Evolutionary conservation across 2,888 invertebrate genomes (phyloP).

Genomic region (Hoplodrina blanda): DNA sequence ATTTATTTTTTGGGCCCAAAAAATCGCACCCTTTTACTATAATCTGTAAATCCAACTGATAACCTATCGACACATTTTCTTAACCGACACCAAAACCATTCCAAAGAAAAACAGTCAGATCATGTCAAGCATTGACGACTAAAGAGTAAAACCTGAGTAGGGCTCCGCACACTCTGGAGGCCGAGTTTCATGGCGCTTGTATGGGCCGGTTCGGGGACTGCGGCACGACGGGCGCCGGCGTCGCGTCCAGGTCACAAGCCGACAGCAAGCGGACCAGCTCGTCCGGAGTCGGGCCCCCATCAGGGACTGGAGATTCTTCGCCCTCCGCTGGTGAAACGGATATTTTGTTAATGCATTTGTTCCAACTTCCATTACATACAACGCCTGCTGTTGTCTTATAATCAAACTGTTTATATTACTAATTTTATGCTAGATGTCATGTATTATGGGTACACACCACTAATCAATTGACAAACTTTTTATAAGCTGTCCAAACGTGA

Average conservation of each 20-base stretch:
- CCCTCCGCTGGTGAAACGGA: slow-evolving; percentile 74
- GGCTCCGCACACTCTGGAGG: slow-evolving; percentile 64
- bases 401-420: no score
- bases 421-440: no score
- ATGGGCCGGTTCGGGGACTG: slow-evolving; percentile 84
- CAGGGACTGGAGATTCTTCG: slow-evolving; percentile 87
- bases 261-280: slow-evolving; percentile 97
- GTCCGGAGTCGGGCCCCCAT: slow-evolving; percentile 97
- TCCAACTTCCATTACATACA: background rate
- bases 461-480: no score
- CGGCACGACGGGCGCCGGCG: slow-evolving; percentile 89
- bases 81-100: slow-evolving; percentile 12
- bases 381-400: no score
- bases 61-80: slow-evolving; percentile 29
- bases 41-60: background rate
- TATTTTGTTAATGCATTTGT: background rate
- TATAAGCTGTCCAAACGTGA: no score
- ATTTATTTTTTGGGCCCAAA: background rate
- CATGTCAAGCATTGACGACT: slow-evolving; percentile 59
- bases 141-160: slow-evolving; percentile 68
- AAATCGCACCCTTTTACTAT: background rate
- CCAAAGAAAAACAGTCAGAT: slow-evolving; percentile 26
- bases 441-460: no score
- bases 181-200: slow-evolving; percentile 78
- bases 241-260: slow-evolving; percentile 97